Evolutionary conservation across 2,888 invertebrate genomes (phyloP), one percentile per base, ranked within the genome.

Genomic region (Netelia inedita): DNA sequence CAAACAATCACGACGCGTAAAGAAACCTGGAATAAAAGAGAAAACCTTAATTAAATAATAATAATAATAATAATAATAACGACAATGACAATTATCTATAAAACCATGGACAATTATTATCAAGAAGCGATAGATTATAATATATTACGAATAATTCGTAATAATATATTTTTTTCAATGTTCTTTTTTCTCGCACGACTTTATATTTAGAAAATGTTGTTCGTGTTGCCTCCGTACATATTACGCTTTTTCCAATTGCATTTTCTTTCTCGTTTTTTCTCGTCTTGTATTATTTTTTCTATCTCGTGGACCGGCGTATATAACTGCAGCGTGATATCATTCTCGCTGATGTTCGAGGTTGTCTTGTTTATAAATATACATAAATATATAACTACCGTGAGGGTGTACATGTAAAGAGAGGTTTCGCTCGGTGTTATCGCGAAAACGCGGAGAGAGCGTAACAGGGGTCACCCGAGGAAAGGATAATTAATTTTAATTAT

Each of bases 401-500:
- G 16, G 9, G 41, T 50, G 50, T 50, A 16, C 2, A 16, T 14
- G 23, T 53, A 53, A 21, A 68, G 23, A 53, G 63, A 55, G 69
- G 79, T 50, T 71, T 71, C 71, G 16, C 71, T 63, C 63, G 28
- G 28, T 28, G 63, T 71, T 71, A 79, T 79, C 79, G 71, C 71
- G 71, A 71, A 71, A 79, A 46, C 14, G 50, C 35, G 21, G 35
- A 59, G 68, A 57, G 61, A 61, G 75, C 43, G 75, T 69, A 65
- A 73, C 81, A 81, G 78, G 57, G 79, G 41, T 57, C 57, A 69
- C 55, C 79, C 85, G 82, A 85, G 74, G 85, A 82, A 84, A 81
- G 82, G 85, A 85, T 74, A 85, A 85, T 85, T 85, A 85, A 85
- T 82, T 85, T 85, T 85, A 85, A 85, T 85, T 85, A 85, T 85